Base-by-base conservation (phyloP, 2,888 invertebrate genomes). In the Harmothoe impar region DNA sequence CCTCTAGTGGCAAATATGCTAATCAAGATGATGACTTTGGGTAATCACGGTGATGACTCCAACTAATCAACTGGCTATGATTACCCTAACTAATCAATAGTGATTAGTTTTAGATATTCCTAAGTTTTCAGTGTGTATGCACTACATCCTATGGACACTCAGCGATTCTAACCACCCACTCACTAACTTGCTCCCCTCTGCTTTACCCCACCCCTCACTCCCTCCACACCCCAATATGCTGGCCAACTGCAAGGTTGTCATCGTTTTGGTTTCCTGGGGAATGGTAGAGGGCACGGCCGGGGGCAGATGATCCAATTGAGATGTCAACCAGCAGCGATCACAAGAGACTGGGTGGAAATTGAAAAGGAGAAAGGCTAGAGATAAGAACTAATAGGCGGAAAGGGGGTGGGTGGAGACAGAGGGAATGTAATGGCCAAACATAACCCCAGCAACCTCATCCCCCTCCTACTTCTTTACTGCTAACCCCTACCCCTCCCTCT, bases 281-380 rank as follows among this genome's bases (percentile, higher is more conserved):
- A 72, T 72, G 72, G 72, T 25, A 72, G 31, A 72, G 72, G 72
- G 29, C 72, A 72, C 20, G 29, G 29, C 72, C 25, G 15, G 7
- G 72, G 72, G 72, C 72, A 72, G 29, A 29, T n/a, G 29, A 72
- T 72, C 72, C 72, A 72, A 72, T 72, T 72, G 72, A 72, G 72
- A 72, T 72, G 72, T 72, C 72, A 72, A 72, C 72, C 31, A 25
- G 72, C 72, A 25, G 72, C 29, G 72, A 72, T 72, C 72, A 72
- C 72, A 72, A 72, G 72, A 72, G 72, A 72, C 72, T 25, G 29
- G 72, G 72, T 72, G 72, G 72, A 72, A 72, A 72, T 72, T 72
- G 72, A 72, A 72, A 72, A 72, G 29, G 72, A 72, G 72, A 72
- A 72, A 72, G 72, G 72, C 15, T 29, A 0, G n/a, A 29, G 72